A percentile compares a stretch with the other conserved stretches of the same genome.
phyloP scores from a whole-genome alignment of 1,140 invertebrate genomes.

The Saxidomus purpurata region DNA sequence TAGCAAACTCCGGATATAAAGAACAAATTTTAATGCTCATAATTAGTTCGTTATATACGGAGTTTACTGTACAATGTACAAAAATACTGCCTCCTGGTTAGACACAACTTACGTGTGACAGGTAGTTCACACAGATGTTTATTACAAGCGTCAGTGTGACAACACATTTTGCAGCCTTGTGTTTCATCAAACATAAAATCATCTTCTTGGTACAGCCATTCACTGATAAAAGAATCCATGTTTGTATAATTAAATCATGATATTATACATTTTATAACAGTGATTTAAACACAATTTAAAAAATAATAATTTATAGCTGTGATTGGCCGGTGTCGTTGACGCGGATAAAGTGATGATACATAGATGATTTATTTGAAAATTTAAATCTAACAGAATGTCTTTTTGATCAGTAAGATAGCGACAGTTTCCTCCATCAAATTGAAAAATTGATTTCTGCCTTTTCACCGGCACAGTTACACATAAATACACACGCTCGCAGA shows the following conservation, averaged over 20 bases:
- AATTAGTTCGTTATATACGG: too few relatives aligned
- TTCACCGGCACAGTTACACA: too few relatives aligned
- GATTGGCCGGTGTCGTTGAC: too few relatives aligned
- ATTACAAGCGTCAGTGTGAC: neutral
- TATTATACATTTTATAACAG: neutral
- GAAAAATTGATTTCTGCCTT: too few relatives aligned
- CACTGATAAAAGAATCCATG: neutral
- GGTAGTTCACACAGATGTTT: neutral
- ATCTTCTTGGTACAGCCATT: neutral
- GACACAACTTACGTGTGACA: neutral
- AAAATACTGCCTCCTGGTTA: too few relatives aligned
- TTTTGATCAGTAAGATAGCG: neutral
- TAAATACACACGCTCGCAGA: too few relatives aligned
- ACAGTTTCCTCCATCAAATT: too few relatives aligned
- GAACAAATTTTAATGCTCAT: too few relatives aligned
- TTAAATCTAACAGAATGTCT: neutral
- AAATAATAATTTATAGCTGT: neutral
- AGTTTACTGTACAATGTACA: too few relatives aligned
- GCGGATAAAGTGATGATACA: too few relatives aligned
- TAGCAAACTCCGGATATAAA: too few relatives aligned
- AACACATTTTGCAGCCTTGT: neutral
- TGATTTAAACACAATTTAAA: neutral
- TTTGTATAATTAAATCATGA: neutral
- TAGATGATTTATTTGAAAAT: too few relatives aligned
- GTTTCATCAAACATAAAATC: neutral